Percentiles rank a stretch among this genome's conserved stretches.
Conservation (phyloP, 1,140 invertebrate genomes). For the Hypsibius dujardini region DNA sequence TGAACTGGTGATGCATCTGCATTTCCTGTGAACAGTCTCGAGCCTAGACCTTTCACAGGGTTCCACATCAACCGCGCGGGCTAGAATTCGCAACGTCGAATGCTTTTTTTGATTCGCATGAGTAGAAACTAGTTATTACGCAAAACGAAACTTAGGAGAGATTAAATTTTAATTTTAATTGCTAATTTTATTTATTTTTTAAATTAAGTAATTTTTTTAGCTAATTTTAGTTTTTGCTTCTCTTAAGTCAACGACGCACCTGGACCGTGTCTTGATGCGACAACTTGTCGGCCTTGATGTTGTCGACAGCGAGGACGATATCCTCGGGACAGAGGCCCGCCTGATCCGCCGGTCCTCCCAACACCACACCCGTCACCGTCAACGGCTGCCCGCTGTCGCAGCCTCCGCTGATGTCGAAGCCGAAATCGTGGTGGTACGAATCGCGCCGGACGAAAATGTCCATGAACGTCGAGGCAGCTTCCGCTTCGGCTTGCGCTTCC, state of each 20-base stretch:
- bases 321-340: slow-evolving; percentile 64
- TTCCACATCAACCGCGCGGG: too few relatives aligned
- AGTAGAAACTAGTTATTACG: too few relatives aligned
- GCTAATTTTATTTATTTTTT: too few relatives aligned
- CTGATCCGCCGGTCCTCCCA: slow-evolving; percentile 62
- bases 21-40: too few relatives aligned
- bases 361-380: slow-evolving; percentile 58
- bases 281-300: slow-evolving; percentile 63
- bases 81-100: too few relatives aligned
- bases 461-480: background rate
- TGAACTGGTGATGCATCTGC: too few relatives aligned
- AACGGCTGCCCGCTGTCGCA: background rate
- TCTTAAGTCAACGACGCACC: background rate
- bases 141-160: too few relatives aligned
- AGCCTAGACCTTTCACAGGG: too few relatives aligned
- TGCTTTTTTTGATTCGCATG: too few relatives aligned
- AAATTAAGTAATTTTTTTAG: too few relatives aligned
- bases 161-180: too few relatives aligned
- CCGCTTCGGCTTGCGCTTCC: background rate
- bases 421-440: background rate
- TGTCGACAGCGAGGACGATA: slow-evolving; percentile 70
- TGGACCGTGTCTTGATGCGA: slow-evolving; percentile 57
- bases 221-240: too few relatives aligned
- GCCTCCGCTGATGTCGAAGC: background rate
- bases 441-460: background rate